These are phyloP conservation scores for Pachydiplax longipennis DNA, from an alignment of 2,888 invertebrate genomes.

Conservation along the genomic window DNA sequence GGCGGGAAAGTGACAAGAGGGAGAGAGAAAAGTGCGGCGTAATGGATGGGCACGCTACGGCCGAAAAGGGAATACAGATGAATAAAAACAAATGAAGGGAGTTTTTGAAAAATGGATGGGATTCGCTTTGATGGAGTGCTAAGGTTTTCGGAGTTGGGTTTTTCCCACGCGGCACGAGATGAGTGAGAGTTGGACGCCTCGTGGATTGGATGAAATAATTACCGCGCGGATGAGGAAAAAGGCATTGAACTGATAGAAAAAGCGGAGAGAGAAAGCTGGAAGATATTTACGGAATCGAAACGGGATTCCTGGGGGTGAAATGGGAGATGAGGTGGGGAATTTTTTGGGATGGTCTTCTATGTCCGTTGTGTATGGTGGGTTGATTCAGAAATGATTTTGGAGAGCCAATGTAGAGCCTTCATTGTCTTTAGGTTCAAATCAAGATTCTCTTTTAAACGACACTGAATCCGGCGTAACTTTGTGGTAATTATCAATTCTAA, in stretches of 20 bases:
- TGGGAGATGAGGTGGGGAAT: neutral
- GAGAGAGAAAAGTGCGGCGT: neutral
- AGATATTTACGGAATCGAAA: neutral
- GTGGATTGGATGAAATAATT: slow-evolving; percentile 23
- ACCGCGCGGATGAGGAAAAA: neutral
- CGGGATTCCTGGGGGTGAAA: neutral
- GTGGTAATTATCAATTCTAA: no score
- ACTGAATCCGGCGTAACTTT: no score
- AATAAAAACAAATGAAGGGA: slow-evolving; percentile 33
- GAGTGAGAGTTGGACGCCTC: neutral
- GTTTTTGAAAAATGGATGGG: slow-evolving; percentile 36
- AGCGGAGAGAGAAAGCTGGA: neutral
- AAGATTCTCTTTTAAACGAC: no score
- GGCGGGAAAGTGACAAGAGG: neutral
- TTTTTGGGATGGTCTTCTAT: no score
- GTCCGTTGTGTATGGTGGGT: no score
- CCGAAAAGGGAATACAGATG: slow-evolving; percentile 27
- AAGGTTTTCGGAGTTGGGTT: neutral
- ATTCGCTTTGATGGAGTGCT: slow-evolving; percentile 37
- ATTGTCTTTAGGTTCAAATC: no score
- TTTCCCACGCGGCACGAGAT: neutral
- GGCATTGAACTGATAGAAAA: neutral
- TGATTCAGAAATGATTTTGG: no score
- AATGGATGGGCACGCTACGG: slow-evolving; percentile 4
- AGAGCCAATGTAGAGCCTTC: no score